Evolutionary conservation across 53 echinoderm and acorn worm genomes (phyloP).

Genomic region (Echinarachnius parma): DNA sequence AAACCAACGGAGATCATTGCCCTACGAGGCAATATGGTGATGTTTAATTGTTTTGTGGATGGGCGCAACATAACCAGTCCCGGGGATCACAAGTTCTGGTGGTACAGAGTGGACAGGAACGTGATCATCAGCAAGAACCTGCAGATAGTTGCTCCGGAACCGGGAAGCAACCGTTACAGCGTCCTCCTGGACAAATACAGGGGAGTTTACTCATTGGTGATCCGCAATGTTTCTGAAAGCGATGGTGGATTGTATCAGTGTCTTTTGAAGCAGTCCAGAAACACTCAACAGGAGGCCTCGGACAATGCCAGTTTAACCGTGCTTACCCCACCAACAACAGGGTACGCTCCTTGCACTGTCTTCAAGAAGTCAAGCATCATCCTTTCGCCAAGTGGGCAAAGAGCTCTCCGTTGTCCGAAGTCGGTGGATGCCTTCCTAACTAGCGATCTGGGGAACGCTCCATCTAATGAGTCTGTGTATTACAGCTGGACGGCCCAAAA

Average conservation of each 20-base stretch:
- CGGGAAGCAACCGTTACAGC: conserved; percentile 48
- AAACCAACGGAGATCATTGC: conserved; percentile 67
- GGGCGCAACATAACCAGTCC: conserved; percentile 37
- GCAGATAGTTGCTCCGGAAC: conserved; percentile 49
- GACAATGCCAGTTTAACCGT: conserved; percentile 64
- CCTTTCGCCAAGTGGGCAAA: conserved; percentile 55
- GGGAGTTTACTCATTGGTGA: conserved; percentile 69
- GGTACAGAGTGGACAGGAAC: conserved; percentile 73
- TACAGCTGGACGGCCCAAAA: conserved; percentile 37
- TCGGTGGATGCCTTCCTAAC: conserved; percentile 19
- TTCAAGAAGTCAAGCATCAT: conserved; percentile 72
- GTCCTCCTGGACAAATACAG: conserved; percentile 60
- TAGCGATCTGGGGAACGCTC: neutral
- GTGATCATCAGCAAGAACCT: conserved; percentile 71
- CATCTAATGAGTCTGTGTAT: conserved; percentile 30
- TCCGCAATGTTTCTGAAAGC: conserved; percentile 53
- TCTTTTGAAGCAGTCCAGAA: conserved; percentile 53
- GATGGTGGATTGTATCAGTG: conserved; percentile 85
- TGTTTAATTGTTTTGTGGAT: conserved; percentile 50
- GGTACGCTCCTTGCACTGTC: conserved; percentile 64
- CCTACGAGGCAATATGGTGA: conserved; percentile 51
- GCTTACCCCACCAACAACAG: conserved; percentile 64
- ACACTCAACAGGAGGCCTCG: conserved; percentile 50
- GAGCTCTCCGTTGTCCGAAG: conserved; percentile 56
- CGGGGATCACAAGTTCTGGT: conserved; percentile 73